A percentile compares a stretch with the other conserved stretches of the same genome.
These are phyloP conservation scores for Branchellion lobata DNA, from an alignment of 2,888 invertebrate species.

Conservation along the genomic window DNA sequence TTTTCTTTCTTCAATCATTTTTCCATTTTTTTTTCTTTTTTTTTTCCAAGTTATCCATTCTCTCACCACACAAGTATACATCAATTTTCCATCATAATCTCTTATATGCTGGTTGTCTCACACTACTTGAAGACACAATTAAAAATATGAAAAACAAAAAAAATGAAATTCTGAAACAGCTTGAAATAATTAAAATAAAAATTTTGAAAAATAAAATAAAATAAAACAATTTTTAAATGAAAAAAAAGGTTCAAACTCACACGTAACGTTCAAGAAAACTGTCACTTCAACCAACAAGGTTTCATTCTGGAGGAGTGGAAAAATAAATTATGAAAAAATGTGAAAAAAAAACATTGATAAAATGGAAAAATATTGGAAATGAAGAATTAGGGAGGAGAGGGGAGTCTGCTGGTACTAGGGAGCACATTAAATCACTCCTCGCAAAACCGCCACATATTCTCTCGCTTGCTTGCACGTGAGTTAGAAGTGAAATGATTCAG, in stretches of 20 bases:
- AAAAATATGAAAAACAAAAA: background rate
- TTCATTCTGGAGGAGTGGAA: background rate
- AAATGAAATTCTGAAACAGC: no score
- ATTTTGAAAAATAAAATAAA: background rate
- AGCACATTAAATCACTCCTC: no score
- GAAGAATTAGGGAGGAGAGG: no score
- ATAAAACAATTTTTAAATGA: background rate
- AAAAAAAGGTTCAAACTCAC: constrained; percentile 6
- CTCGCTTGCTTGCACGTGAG: no score
- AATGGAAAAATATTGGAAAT: no score
- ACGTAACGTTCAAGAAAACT: constrained; percentile 36
- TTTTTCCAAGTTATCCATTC: background rate
- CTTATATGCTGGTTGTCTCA: no score
- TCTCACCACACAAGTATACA: background rate
- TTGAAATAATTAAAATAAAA: background rate
- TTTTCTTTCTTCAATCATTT: no score
- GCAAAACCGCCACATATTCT: no score
- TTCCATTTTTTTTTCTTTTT: background rate
- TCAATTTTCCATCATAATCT: background rate
- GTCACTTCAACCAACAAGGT: background rate
- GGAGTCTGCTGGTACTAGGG: no score
- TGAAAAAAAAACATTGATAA: no score
- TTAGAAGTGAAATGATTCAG: no score
- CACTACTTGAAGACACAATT: background rate
- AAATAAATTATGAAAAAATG: no score